Evolutionary conservation across 2,797 vertebrate species (phyloP).

Genomic region (Xerus rutilus): DNA sequence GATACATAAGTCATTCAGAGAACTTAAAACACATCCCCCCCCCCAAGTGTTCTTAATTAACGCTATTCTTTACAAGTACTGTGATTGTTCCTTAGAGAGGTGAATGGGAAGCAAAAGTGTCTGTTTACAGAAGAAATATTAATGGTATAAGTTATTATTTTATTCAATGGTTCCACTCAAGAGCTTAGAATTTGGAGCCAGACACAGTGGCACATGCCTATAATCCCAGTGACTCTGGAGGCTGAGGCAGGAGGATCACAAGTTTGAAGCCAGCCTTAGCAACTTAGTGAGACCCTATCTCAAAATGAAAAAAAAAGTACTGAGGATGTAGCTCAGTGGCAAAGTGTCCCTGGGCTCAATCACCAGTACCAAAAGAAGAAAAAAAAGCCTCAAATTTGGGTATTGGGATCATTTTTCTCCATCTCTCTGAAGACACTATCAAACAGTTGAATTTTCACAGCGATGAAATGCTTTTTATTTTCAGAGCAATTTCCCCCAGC

Average conservation of each 20-base stretch:
- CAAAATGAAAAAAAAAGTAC: too few species aligned
- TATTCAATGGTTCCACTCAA: neutral
- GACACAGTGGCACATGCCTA: too few species aligned
- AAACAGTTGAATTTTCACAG: neutral
- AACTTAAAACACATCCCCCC: neutral
- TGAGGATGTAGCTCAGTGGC: too few species aligned
- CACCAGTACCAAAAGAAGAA: too few species aligned
- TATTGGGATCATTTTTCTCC: neutral
- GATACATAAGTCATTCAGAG: conserved; percentile 13
- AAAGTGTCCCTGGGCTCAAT: too few species aligned
- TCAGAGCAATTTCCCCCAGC: neutral
- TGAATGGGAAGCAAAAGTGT: neutral
- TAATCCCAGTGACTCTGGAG: too few species aligned
- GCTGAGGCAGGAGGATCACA: too few species aligned
- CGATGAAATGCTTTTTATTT: neutral
- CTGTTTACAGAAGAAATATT: neutral
- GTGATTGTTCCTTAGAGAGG: neutral
- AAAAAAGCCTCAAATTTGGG: neutral
- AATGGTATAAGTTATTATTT: neutral
- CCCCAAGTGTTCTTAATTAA: neutral
- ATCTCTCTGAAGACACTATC: conserved; percentile 6
- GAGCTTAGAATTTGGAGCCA: neutral
- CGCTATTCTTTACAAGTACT: neutral
- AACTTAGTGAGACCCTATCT: too few species aligned
- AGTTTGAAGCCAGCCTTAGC: too few species aligned